Conservation (phyloP, 1,140 invertebrate genomes). For the Andricus grossulariae region DNA sequence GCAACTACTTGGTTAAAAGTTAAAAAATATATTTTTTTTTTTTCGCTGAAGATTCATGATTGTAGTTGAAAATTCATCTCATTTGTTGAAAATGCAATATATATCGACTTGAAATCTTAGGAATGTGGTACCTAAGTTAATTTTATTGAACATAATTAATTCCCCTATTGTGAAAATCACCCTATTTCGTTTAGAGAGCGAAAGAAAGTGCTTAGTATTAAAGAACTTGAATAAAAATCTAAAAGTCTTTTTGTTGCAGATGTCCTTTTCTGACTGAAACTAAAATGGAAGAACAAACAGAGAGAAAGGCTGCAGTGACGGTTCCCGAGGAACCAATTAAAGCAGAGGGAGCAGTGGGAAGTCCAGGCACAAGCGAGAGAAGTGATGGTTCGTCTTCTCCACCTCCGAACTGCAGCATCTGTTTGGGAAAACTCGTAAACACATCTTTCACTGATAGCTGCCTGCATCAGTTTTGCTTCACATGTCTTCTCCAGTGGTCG, state of each 20-base stretch:
- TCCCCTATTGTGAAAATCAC: too few relatives aligned
- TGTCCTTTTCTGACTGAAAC: conserved; percentile 5
- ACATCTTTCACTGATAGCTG: conserved; percentile 95
- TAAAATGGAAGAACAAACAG: conserved; percentile 24
- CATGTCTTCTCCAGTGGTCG: conserved; percentile 94
- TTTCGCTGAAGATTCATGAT: too few relatives aligned
- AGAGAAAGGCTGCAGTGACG: conserved; percentile 6
- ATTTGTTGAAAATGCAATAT: too few relatives aligned
- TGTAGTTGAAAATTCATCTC: too few relatives aligned
- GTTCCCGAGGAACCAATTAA: conserved; percentile 63
- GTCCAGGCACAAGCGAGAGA: conserved; percentile 59
- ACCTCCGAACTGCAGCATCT: conserved; percentile 94
- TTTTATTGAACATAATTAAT: too few relatives aligned
- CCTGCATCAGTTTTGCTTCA: conserved; percentile 95
- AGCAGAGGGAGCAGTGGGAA: conserved; percentile 57
- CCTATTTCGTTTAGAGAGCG: too few relatives aligned
- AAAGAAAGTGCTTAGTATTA: too few relatives aligned
- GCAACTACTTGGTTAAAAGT: too few relatives aligned
- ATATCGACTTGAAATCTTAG: too few relatives aligned
- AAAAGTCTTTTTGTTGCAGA: not conserved
- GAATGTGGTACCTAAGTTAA: too few relatives aligned
- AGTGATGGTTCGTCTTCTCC: conserved; percentile 78
- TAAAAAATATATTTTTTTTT: too few relatives aligned
- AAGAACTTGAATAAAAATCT: not conserved
- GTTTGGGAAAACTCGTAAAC: conserved; percentile 88